Evolutionary conservation across 2,888 invertebrate genomes (phyloP), one percentile per base, ranked within the genome.

Genomic region (Metacarcinus magister): DNA sequence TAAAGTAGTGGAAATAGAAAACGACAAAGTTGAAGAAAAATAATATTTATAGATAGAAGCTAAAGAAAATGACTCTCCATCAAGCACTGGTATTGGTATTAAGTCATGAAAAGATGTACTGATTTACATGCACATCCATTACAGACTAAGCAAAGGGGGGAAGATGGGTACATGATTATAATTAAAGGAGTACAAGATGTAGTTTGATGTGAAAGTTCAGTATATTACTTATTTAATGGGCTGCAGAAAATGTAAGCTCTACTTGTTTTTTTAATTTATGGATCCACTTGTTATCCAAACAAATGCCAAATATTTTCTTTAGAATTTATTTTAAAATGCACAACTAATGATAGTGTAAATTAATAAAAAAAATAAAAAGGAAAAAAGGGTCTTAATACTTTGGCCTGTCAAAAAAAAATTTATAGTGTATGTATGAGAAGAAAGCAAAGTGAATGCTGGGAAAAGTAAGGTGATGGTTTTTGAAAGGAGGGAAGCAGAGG

Each of bases 111-210:
- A 2, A 7, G 75, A 28, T 23, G n/a, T n/a, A 8, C 54, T 75
- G 28, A n/a, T n/a, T n/a, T n/a, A 7, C n/a, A 75, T 75, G 75
- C 23, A 75, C 75, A 75, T 7, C 75, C 8, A 23, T 75, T 28
- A n/a, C 28, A 75, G 23, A n/a, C 75, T 23, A n/a, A 75, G 75
- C 23, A 3, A n/a, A 8, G 28, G 23, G 16, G 23, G n/a, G 28
- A 75, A 23, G 23, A n/a, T 75, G 75, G 75, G 23, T 28, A 28
- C 75, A 75, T n/a, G n/a, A 75, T n/a, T 75, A 23, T n/a, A n/a
- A 75, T n/a, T 75, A n/a, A 75, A 75, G 75, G 75, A 75, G 28
- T 75, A 75, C 28, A 75, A 75, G 75, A 75, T 75, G n/a, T 28
- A 75, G 75, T 75, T 75, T 75, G n/a, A 75, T 28, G 8, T 28